Conservation (phyloP, 1,140 invertebrate genomes). For the Penaeus indicus region DNA sequence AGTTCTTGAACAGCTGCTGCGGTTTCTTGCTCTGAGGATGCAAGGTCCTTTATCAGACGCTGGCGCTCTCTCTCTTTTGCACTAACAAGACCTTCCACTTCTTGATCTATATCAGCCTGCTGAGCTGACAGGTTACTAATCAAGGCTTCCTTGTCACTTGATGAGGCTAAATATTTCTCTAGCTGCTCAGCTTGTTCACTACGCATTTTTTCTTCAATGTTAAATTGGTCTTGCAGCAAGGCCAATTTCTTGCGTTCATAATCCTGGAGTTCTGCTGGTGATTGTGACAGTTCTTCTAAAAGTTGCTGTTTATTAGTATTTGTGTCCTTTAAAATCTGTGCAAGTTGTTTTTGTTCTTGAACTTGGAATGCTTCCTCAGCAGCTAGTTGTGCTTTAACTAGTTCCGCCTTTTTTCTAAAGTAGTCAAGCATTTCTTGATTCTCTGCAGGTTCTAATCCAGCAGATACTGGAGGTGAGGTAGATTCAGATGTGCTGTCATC, state of each 20-base stretch:
- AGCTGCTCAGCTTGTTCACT: slow-evolving; percentile 62
- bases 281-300: slow-evolving; percentile 45
- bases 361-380: slow-evolving; percentile 71
- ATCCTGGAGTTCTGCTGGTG: slow-evolving; percentile 39
- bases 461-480: slow-evolving; percentile 33
- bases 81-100: slow-evolving; percentile 55
- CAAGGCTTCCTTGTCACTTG: slow-evolving; percentile 55
- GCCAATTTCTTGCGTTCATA: slow-evolving; percentile 57
- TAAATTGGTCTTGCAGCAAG: slow-evolving; percentile 46
- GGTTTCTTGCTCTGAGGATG: slow-evolving; percentile 46
- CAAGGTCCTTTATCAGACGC: slow-evolving; percentile 50
- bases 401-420: slow-evolving; percentile 56
- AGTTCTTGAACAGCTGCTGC: slow-evolving; percentile 56
- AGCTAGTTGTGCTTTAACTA: slow-evolving; percentile 47
- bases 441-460: slow-evolving; percentile 25
- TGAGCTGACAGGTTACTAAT: slow-evolving; percentile 54
- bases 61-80: slow-evolving; percentile 59
- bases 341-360: slow-evolving; percentile 73
- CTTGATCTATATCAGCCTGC: slow-evolving; percentile 53
- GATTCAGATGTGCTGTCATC: slow-evolving; percentile 38
- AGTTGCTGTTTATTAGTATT: slow-evolving; percentile 66
- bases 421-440: slow-evolving; percentile 54
- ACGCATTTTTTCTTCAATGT: slow-evolving; percentile 61
- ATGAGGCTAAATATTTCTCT: slow-evolving; percentile 50
- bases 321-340: slow-evolving; percentile 75